Evolutionary conservation across 2,888 invertebrate genomes (phyloP).

Genomic region (Dicyrtoma fusca): DNA sequence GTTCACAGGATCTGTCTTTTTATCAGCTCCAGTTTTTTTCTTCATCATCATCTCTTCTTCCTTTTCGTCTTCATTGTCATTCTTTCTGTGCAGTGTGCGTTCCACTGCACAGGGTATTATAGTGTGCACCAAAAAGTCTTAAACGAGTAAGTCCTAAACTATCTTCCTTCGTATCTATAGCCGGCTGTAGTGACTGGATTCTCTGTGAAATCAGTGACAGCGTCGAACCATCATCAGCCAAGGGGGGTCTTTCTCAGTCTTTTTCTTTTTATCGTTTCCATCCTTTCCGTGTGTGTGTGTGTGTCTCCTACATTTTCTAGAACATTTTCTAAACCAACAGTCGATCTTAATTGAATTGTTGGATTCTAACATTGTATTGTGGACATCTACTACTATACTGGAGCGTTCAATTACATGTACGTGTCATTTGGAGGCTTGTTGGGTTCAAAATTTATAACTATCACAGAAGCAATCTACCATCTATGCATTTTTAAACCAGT

Average conservation of each 20-base stretch:
- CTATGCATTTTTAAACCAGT: no score
- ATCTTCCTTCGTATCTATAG: neutral
- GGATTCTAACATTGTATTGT: neutral
- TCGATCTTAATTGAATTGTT: slow-evolving; percentile 28
- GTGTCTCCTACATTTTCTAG: slow-evolving; percentile 4
- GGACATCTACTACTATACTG: no score
- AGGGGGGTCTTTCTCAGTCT: slow-evolving; percentile 25
- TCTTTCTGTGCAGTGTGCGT: neutral
- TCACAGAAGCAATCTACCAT: no score
- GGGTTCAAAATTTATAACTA: no score
- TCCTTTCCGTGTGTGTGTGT: slow-evolving; percentile 14
- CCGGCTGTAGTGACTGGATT: neutral
- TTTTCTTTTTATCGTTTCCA: slow-evolving; percentile 18
- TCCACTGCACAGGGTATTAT: neutral
- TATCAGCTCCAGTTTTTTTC: slow-evolving; percentile 22
- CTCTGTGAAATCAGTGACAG: slow-evolving; percentile 23
- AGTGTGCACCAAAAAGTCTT: no score
- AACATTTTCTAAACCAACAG: slow-evolving; percentile 4
- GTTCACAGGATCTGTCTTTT: slow-evolving; percentile 31
- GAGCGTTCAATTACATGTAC: neutral
- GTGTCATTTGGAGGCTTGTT: neutral
- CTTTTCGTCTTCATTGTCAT: slow-evolving; percentile 18
- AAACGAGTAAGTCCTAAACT: neutral
- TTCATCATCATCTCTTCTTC: neutral
- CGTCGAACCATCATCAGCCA: slow-evolving; percentile 20